A percentile compares a stretch with the other conserved stretches of the same genome.
phyloP scores from a whole-genome alignment of 2,797 vertebrate species.

The Malurus splendens region DNA sequence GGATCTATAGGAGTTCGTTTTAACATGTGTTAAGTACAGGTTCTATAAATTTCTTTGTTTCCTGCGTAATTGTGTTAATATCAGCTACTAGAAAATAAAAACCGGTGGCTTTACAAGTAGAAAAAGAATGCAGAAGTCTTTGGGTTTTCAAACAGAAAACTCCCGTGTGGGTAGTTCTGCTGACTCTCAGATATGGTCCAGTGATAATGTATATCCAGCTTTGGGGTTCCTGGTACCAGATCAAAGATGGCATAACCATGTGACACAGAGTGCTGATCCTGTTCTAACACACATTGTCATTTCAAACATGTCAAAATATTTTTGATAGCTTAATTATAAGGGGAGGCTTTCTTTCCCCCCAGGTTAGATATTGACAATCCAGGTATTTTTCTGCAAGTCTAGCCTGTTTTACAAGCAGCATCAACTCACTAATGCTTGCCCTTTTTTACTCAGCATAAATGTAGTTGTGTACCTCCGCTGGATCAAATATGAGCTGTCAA shows the following conservation, averaged over 20 bases:
- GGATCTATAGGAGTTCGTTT: background rate
- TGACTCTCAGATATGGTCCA: background rate
- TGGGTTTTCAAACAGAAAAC: background rate
- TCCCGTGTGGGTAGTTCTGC: background rate
- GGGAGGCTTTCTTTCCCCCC: accelerated
- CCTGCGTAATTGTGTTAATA: background rate
- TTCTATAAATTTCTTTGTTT: background rate
- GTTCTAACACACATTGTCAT: background rate
- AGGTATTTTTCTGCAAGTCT: background rate
- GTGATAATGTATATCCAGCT: background rate
- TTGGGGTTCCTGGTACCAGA: background rate
- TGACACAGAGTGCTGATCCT: background rate
- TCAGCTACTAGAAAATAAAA: background rate
- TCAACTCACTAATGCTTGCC: background rate
- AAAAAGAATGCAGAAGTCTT: background rate
- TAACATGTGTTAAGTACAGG: background rate
- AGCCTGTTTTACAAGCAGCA: background rate
- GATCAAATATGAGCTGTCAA: background rate
- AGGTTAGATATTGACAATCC: background rate
- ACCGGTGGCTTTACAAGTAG: background rate
- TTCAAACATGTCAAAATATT: background rate
- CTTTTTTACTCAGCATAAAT: background rate
- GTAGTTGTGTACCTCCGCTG: background rate
- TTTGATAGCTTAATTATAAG: background rate
- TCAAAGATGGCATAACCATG: background rate